Evolutionary conservation across 1,140 invertebrate species (phyloP), one percentile per base, ranked within the genome.

Genomic region (Mya arenaria): DNA sequence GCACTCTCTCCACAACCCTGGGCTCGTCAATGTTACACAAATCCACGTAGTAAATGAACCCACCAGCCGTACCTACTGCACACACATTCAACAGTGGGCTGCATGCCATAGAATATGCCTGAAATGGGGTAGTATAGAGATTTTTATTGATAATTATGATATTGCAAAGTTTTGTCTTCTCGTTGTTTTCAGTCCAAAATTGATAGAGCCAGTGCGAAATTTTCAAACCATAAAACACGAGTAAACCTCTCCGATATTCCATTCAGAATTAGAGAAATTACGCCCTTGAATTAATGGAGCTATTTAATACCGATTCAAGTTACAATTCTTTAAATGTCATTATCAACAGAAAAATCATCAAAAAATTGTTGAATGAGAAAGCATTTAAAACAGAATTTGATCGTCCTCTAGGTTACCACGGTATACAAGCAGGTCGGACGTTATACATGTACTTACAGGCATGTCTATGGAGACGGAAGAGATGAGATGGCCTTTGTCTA

Each of bases 11-110:
- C 10, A 92, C 82, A 19, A 92, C 63, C 23, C 91, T 83, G 5
- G 90, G 89, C 3, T 87, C 79, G 30, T 89, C 65, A 2, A 86
- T 34, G 28, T 88, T 83, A 8, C 85, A 88, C 23, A 90, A 60
- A 65, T 92, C 92, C 25, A 92, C 58, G 65, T 90, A 86, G 69
- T 84, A 90, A 28, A 92, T 13, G 73, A 85, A 79, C 8, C 92
- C 92, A 32, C 82, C 74, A 2, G 79, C 84, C 1, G 87, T 89
- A 0, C 92, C 92, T 23, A 91, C 88, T n/a, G 86, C 89, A 34
- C 82, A 90, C 39, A 89, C 84, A 63, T 89, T 87, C 37, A 86
- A 66, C 58, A 91, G 60, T 8, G 90, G 90, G 65, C 91, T 90
- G 60, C 87, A 88, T 4, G 86, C 89, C 48, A 92, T 56, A 56